Evolutionary conservation across 2,888 invertebrate genomes (phyloP).

Genomic region (Mellilla xanthometata): DNA sequence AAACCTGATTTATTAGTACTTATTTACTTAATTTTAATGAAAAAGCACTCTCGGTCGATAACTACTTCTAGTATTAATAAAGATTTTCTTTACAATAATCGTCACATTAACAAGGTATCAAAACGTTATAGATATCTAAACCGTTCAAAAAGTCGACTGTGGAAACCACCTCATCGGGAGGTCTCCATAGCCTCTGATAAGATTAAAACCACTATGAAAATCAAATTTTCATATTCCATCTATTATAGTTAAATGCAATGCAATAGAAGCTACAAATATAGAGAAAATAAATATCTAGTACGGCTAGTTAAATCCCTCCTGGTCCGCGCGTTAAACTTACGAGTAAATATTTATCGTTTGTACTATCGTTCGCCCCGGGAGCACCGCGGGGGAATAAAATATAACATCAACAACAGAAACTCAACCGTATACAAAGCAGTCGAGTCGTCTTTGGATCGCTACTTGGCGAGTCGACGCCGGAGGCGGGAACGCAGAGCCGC

Average conservation of each 20-base stretch:
- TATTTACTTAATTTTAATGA: constrained; percentile 56
- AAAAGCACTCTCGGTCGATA: constrained; percentile 72
- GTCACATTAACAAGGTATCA: constrained; percentile 38
- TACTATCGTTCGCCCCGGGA: constrained; percentile 62
- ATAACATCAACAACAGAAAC: constrained; percentile 58
- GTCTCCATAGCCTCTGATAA: constrained; percentile 35
- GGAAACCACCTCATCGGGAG: constrained; percentile 29
- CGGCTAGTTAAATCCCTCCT: constrained; percentile 66
- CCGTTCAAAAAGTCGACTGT: constrained; percentile 16
- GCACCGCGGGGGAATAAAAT: constrained; percentile 15
- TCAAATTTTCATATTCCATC: constrained; percentile 62
- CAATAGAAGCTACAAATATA: constrained; percentile 65
- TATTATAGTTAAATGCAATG: constrained; percentile 66
- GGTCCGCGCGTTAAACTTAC: constrained; percentile 76
- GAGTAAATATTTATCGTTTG: constrained; percentile 72
- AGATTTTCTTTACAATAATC: constrained; percentile 30
- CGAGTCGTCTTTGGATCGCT: constrained; percentile 72
- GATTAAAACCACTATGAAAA: constrained; percentile 46
- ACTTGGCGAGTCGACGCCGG: constrained; percentile 69
- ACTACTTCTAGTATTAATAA: constrained; percentile 38
- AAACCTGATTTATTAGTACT: constrained; percentile 47
- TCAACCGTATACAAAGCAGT: constrained; percentile 66
- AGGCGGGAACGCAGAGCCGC: constrained; percentile 69
- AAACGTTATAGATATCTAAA: constrained; percentile 31
- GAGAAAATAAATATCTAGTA: constrained; percentile 74